Conservation (phyloP, 1,140 invertebrate genomes). For the Campoletis sonorensis region DNA sequence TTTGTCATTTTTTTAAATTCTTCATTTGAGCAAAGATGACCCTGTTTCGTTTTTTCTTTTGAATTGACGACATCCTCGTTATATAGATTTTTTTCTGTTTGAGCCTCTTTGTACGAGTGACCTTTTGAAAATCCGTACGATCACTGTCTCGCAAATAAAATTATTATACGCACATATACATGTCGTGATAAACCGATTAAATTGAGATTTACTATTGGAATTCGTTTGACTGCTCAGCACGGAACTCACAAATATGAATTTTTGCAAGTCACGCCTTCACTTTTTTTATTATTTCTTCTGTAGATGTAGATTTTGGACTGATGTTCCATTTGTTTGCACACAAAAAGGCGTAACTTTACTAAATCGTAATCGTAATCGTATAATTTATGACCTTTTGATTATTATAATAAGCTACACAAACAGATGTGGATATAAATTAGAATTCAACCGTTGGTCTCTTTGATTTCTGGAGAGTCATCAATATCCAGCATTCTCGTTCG, state of each 20-base stretch:
- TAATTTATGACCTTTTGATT: background rate
- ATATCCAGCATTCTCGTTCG: conserved; percentile 35
- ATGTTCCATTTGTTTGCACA: background rate
- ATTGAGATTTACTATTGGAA: background rate
- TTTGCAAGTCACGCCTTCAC: background rate
- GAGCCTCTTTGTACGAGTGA: too few species aligned
- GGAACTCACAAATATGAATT: background rate
- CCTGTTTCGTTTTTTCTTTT: too few species aligned
- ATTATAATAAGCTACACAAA: background rate
- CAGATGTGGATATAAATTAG: background rate
- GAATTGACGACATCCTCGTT: too few species aligned
- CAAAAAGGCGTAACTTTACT: background rate
- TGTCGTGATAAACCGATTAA: background rate
- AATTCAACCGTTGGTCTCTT: conserved; percentile 22
- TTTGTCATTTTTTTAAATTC: too few species aligned
- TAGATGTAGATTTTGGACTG: background rate
- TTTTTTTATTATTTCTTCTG: background rate
- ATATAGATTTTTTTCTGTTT: too few species aligned
- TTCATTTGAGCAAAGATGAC: too few species aligned
- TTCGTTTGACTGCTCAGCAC: background rate
- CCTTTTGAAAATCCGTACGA: too few species aligned
- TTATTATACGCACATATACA: too few species aligned
- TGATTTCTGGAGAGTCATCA: conserved; percentile 50
- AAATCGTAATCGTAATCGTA: background rate
- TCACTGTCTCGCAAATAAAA: too few species aligned